Base-by-base conservation (phyloP, 2,113 vertebrate genomes). In the Micromys minutus region DNA sequence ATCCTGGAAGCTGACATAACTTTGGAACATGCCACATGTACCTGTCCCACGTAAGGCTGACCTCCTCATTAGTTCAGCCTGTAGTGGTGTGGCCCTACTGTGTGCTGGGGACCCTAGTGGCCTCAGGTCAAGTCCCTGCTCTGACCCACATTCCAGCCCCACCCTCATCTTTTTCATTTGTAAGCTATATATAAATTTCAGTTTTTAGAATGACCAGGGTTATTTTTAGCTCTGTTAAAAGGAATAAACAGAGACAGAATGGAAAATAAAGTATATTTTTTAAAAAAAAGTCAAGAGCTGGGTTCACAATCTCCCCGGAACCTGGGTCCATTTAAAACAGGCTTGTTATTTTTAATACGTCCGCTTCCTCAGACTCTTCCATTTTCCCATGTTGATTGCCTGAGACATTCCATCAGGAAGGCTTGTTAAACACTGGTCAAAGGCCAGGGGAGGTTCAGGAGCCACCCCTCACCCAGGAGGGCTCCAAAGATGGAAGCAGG, bases 321-420 rank as follows among this genome's bases (percentile, higher is more conserved):
- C 97, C 96, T 94, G 95, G 59, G 91, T 89, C 95, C 90, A 50
- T 93, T 76, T 97, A 87, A 81, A 98, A 94, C 69, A 67, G 69
- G 63, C 93, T 96, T 0, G 0, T 97, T 97, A 96, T 97, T 98
- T 98, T 98, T 95, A 77, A 96, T 92, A 59, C 86, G 24, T 95
- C 95, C 96, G 47, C 96, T 98, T 95, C 96, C 95, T 89, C 47
- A 0, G 71, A 95, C 94, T 34, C 19, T 87, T 94, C 86, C 84
- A 80, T 97, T 94, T 98, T 98, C 98, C 98, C 98, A 97, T 45
- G 57, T 97, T 45, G 42, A n/a, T 92, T 52, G 50, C 95, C 95
- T 75, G 97, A 98, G 97, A 83, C 84, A 75, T 96, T 96, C 95
- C 97, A 94, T 95, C 84, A 93, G 93, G 79, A 91, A 94, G 84